Percentiles rank a stretch among this genome's conserved stretches.
These are phyloP conservation scores for Tachystola acroxantha DNA, from an alignment of 2,888 invertebrate genomes.

Conservation along the genomic window DNA sequence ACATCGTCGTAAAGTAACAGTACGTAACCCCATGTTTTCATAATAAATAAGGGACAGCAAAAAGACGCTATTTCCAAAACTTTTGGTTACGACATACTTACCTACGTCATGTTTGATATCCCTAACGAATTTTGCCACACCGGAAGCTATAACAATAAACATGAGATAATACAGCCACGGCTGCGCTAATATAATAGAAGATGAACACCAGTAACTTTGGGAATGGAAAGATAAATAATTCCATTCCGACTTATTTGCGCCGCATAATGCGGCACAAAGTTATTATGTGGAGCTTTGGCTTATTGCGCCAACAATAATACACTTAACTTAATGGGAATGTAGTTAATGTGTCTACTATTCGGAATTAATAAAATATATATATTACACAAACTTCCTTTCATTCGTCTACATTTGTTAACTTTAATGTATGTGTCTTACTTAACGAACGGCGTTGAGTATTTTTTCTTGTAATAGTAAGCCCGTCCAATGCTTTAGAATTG, in stretches of 20 bases:
- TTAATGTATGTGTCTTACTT: too few relatives aligned
- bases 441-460: too few relatives aligned
- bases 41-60: slow-evolving; percentile 25
- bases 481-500: too few relatives aligned
- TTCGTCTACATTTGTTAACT: too few relatives aligned
- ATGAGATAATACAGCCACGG: slow-evolving; percentile 22
- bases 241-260: slow-evolving; percentile 31
- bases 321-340: too few relatives aligned
- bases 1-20: slow-evolving; percentile 1
- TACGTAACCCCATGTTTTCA: slow-evolving; percentile 20
- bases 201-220: slow-evolving; percentile 26
- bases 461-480: too few relatives aligned
- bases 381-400: too few relatives aligned
- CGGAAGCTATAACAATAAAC: slow-evolving; percentile 27
- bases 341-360: too few relatives aligned
- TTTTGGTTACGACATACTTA: slow-evolving; percentile 22
- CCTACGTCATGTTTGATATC: slow-evolving; percentile 29
- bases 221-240: slow-evolving; percentile 41
- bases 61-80: slow-evolving; percentile 27
- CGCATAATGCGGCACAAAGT: slow-evolving; percentile 18
- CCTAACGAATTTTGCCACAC: slow-evolving; percentile 31
- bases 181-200: slow-evolving; percentile 31
- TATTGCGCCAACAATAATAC: slow-evolving; percentile 28
- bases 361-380: too few relatives aligned
- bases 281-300: slow-evolving; percentile 31